Evolutionary conservation across 2,888 invertebrate species (phyloP).

Genomic region (Drosophila merina): DNA sequence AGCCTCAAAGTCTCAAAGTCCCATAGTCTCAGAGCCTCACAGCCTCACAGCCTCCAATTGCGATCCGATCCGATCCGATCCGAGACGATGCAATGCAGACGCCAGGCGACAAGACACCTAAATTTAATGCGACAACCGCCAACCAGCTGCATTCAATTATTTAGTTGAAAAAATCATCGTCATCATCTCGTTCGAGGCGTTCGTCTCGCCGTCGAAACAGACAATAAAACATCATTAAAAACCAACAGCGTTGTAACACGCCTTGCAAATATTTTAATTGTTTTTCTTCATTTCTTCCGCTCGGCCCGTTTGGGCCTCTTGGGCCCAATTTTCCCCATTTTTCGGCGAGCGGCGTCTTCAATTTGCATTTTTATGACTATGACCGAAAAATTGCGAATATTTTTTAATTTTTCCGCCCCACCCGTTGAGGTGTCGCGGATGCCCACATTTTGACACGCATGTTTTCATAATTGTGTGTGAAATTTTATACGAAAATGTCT

Average conservation of each 20-base stretch:
- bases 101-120: constrained; percentile 71
- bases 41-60: constrained; percentile 19
- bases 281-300: constrained; percentile 53
- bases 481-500: constrained; percentile 6
- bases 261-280: constrained; percentile 77
- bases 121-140: constrained; percentile 81
- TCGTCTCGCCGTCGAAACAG: constrained; percentile 69
- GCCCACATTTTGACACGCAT: constrained; percentile 26
- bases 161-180: constrained; percentile 74
- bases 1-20: constrained; percentile 55
- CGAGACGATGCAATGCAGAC: constrained; percentile 33
- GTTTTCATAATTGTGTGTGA: constrained; percentile 32
- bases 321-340: not conserved
- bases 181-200: constrained; percentile 20
- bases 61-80: constrained; percentile 20
- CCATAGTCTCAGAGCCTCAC: constrained; percentile 4
- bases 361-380: constrained; percentile 44
- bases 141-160: constrained; percentile 82
- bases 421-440: constrained; percentile 36
- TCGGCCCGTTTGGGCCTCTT: not conserved
- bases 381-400: constrained; percentile 48
- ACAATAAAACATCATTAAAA: constrained; percentile 79
- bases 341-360: constrained; percentile 19
- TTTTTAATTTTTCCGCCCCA: constrained; percentile 14
- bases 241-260: constrained; percentile 69